Evolutionary conservation across 2,797 vertebrate species (phyloP).

Genomic region (Sarcoramphus papa): DNA sequence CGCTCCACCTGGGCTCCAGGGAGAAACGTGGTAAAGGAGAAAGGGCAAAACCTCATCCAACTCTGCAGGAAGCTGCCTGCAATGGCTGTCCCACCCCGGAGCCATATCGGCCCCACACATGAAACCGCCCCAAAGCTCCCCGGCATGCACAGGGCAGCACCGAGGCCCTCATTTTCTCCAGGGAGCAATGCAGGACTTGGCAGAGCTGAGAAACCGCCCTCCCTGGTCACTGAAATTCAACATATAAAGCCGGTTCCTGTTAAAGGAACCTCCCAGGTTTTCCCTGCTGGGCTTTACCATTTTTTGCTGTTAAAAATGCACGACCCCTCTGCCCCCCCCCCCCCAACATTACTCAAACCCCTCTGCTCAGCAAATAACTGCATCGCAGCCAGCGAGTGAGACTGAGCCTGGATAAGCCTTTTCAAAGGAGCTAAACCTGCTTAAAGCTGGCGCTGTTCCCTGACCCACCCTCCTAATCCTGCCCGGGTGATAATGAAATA

Average conservation of each 20-base stretch:
- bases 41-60: neutral
- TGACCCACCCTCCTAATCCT: conserved; percentile 20
- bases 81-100: neutral
- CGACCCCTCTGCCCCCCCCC: neutral
- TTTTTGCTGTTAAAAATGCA: neutral
- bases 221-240: neutral
- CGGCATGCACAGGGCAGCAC: accelerated
- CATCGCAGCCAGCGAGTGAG: neutral
- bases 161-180: neutral
- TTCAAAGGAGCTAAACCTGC: conserved; percentile 44
- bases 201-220: neutral
- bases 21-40: neutral
- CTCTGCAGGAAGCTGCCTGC: neutral
- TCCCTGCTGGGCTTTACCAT: neutral
- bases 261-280: neutral
- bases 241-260: neutral
- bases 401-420: neutral
- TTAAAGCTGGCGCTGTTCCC: neutral
- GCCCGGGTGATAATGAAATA: conserved; percentile 21
- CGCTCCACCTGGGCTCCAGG: neutral
- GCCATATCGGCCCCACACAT: neutral
- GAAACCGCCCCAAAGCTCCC: neutral
- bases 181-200: neutral
- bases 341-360: neutral
- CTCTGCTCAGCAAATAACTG: neutral